Evolutionary conservation across 2,113 vertebrate genomes (phyloP), one percentile per base, ranked within the genome.

Genomic region (Zapornia atra): DNA sequence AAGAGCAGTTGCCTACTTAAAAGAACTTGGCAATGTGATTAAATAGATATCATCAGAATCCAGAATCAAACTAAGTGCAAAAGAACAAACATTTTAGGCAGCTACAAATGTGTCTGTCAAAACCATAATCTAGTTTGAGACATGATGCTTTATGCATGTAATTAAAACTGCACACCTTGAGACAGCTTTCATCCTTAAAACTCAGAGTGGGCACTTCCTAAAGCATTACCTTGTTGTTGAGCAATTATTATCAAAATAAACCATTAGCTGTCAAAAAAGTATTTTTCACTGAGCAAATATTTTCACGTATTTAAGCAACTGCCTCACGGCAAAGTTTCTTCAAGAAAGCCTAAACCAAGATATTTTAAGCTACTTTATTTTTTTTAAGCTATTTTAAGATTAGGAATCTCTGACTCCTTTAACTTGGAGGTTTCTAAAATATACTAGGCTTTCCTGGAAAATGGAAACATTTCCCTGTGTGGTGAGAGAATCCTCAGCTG

Each of bases 161-260:
- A 94, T 91, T 94, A 94, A 77, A 22, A 77, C 48, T 70, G 72
- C 77, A 75, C 34, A 91, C 77, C 88, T 94, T 82, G 3, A 95
- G 51, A 91, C 42, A 68, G 33, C 38, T 84, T 90, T 91, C 76
- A 78, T 75, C 48, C 83, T 90, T 75, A 81, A 79, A 92, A 95
- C 38, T 89, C 33, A 82, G 56, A 75, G 68, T 20, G 88, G 51
- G 11, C 75, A 81, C 64, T 68, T 82, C 77, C 59, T 78, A 86
- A 91, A 95, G 79, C 57, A 79, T 34, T 51, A 92, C 33, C 46
- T 59, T 93, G 50, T 63, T 92, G 82, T 87, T 79, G 33, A 92
- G 73, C 38, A 87, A 79, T 86, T 81, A 76, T 65, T 75, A 86
- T 68, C 68, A 87, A 88, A 95, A 87, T 71, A 91, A 91, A 34